Evolutionary conservation across 2,797 vertebrate genomes (phyloP).

Genomic region (Sebastes flavidus): DNA sequence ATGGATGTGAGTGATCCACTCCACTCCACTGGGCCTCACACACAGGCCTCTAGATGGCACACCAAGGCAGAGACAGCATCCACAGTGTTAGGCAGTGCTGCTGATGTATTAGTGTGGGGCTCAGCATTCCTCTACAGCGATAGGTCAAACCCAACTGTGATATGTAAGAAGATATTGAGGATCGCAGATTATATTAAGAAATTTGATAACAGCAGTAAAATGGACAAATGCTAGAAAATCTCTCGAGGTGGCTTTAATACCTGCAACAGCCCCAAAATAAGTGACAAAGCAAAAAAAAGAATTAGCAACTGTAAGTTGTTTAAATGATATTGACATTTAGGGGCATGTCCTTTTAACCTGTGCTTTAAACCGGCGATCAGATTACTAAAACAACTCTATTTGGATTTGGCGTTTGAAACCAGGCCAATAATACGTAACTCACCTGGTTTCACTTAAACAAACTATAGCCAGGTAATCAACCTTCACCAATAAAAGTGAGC

Average conservation of each 20-base stretch:
- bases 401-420: neutral
- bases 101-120: conserved; percentile 44
- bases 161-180: conserved; percentile 30
- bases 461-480: neutral
- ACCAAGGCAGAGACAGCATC: conserved; percentile 75
- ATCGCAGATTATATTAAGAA: conserved; percentile 23
- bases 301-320: neutral
- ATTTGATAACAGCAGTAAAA: conserved; percentile 17
- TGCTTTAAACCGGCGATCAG: neutral
- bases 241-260: neutral
- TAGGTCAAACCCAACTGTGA: conserved; percentile 43
- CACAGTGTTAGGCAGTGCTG: conserved; percentile 35
- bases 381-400: neutral
- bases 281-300: neutral
- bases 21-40: conserved; percentile 49
- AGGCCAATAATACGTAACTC: neutral
- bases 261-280: neutral
- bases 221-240: neutral
- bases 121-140: conserved; percentile 55
- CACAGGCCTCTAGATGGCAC: conserved; percentile 83
- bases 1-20: conserved; percentile 42
- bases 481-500: neutral
- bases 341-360: neutral
- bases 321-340: neutral
- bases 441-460: conserved; percentile 13